A percentile compares a stretch with the other conserved stretches of the same genome.
Conservation (phyloP, 37 sponge, comb jelly and placozoan genomes). For the Corticium candelabrum region DNA sequence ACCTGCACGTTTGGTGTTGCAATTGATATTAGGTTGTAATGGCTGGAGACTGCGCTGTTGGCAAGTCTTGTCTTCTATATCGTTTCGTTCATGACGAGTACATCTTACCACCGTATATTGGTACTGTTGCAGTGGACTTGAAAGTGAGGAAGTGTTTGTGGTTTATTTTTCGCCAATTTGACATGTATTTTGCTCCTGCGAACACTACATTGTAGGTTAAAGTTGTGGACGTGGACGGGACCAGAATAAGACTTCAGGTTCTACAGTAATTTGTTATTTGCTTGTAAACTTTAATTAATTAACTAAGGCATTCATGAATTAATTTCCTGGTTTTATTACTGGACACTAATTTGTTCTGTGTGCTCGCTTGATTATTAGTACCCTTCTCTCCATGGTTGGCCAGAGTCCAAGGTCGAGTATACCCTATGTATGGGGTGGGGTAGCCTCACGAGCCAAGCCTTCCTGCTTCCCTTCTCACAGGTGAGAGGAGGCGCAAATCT, state of each 20-base stretch:
- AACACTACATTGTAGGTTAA: background rate
- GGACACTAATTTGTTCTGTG: too few relatives aligned
- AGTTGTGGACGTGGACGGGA: background rate
- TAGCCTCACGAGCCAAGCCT: background rate
- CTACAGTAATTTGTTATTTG: too few relatives aligned
- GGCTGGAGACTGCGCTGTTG: background rate
- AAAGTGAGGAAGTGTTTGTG: background rate
- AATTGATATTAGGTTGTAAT: background rate
- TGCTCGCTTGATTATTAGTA: background rate
- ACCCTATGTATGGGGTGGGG: background rate
- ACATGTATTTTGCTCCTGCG: background rate
- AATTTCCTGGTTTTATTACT: too few relatives aligned
- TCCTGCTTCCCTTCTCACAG: background rate
- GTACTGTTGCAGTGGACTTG: background rate
- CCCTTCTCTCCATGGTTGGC: background rate
- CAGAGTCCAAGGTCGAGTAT: background rate
- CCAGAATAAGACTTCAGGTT: background rate
- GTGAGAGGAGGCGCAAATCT: too few relatives aligned
- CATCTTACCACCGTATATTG: background rate
- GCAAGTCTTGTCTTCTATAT: background rate
- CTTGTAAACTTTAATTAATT: too few relatives aligned
- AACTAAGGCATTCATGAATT: too few relatives aligned
- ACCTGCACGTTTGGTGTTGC: too few relatives aligned
- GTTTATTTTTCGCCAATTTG: background rate
- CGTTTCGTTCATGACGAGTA: background rate